Conservation (phyloP, 2,888 invertebrate genomes). For the Drosophila mimetica region DNA sequence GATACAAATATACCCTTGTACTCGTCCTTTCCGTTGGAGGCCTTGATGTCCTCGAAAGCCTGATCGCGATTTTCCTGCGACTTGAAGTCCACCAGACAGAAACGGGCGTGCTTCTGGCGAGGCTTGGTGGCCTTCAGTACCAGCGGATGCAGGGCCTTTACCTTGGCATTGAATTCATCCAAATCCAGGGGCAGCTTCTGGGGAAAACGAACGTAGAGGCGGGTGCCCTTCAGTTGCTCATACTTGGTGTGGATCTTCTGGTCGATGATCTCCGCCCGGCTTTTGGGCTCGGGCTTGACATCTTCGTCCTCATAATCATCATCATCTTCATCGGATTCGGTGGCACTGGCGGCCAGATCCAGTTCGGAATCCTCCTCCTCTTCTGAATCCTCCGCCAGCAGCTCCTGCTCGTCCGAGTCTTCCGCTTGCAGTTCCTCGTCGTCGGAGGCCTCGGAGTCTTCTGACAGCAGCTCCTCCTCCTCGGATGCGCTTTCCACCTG, state of each 20-base stretch:
- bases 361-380: conserved; percentile 31
- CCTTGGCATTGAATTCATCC: conserved; percentile 66
- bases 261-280: conserved; percentile 51
- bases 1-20: conserved; percentile 68
- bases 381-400: conserved; percentile 33
- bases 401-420: conserved; percentile 28
- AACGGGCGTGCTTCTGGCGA: conserved; percentile 80
- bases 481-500: conserved; percentile 26
- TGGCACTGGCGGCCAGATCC: conserved; percentile 70
- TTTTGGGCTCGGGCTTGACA: conserved; percentile 30
- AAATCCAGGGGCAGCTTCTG: conserved; percentile 71
- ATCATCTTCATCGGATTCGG: conserved; percentile 75
- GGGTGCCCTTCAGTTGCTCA: conserved; percentile 72
- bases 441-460: conserved; percentile 34
- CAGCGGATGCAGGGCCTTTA: conserved; percentile 67
- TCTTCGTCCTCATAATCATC: conserved; percentile 37
- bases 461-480: conserved; percentile 34
- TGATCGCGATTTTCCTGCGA: conserved; percentile 72
- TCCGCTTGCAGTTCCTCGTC: conserved; percentile 19
- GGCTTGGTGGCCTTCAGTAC: conserved; percentile 72
- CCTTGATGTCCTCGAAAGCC: conserved; percentile 55
- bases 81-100: conserved; percentile 79
- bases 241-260: conserved; percentile 68
- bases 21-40: conserved; percentile 48
- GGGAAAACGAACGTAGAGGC: conserved; percentile 79